These are phyloP conservation scores for Heliconius hewitsoni DNA, from an alignment of 1,140 invertebrate species.

Conservation along the genomic window DNA sequence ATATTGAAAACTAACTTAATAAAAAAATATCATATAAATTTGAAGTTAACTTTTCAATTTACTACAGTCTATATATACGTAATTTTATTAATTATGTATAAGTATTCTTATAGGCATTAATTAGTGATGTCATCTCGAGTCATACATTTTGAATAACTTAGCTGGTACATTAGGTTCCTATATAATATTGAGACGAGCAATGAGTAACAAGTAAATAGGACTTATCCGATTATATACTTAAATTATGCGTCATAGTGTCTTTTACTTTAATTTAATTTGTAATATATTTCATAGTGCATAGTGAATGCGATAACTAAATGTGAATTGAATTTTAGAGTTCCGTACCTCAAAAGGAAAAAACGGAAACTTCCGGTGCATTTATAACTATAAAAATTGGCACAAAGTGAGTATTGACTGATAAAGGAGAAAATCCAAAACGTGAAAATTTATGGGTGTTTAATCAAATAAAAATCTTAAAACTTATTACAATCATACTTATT, in stretches of 20 bases:
- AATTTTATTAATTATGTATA: background rate
- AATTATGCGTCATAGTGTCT: background rate
- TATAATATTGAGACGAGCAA: background rate
- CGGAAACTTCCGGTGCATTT: too few species aligned
- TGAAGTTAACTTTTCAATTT: background rate
- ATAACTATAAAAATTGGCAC: too few species aligned
- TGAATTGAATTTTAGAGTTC: background rate
- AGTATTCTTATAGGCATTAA: background rate
- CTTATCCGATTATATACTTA: background rate
- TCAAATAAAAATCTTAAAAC: too few species aligned
- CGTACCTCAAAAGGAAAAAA: too few species aligned
- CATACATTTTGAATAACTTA: background rate
- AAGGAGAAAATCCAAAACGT: too few species aligned
- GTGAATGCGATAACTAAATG: background rate
- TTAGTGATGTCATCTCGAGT: slow-evolving; percentile 6
- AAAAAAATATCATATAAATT: background rate
- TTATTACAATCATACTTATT: too few species aligned
- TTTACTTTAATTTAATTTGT: background rate
- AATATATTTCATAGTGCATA: background rate
- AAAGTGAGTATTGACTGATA: too few species aligned
- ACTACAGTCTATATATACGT: background rate
- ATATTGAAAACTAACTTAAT: background rate
- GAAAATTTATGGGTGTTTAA: too few species aligned
- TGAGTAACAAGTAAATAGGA: background rate
- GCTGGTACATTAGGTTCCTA: background rate